Conservation (phyloP, 2,113 vertebrate species). For the Atlantisia rogersi region DNA sequence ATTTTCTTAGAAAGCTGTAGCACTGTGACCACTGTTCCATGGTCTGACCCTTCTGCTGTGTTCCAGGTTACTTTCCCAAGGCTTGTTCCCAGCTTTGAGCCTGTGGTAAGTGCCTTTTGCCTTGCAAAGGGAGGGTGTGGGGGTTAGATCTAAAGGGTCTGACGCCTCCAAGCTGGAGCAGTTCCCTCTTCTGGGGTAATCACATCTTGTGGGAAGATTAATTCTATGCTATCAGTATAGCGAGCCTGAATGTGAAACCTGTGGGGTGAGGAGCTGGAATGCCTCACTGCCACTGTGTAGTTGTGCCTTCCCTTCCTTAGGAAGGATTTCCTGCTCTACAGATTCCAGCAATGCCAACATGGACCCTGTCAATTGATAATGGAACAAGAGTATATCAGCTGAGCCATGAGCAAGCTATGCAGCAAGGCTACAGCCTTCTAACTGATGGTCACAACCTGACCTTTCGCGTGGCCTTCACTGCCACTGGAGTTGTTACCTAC, state of each 20-base stretch:
- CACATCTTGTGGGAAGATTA: background rate
- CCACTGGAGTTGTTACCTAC: slow-evolving; percentile 68
- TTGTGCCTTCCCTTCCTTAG: background rate
- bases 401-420: slow-evolving; percentile 42
- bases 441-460: slow-evolving; percentile 19
- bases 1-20: background rate
- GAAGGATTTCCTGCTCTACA: background rate
- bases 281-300: background rate
- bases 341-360: background rate
- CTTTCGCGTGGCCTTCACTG: slow-evolving; percentile 59
- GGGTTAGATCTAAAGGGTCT: background rate
- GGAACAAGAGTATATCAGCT: background rate
- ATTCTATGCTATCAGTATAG: accelerated
- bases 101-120: slow-evolving; percentile 45
- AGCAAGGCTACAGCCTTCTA: slow-evolving; percentile 64
- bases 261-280: background rate
- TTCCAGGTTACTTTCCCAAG: slow-evolving; percentile 72
- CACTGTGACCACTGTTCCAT: background rate
- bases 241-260: background rate
- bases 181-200: background rate
- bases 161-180: background rate
- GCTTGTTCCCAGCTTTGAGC: background rate
- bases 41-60: background rate
- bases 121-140: background rate
- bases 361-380: slow-evolving; percentile 63